Percentiles rank a stretch among this genome's conserved stretches.
Evolutionary conservation across 2,888 invertebrate genomes (phyloP).

Genomic region (Drosophila cognata): DNA sequence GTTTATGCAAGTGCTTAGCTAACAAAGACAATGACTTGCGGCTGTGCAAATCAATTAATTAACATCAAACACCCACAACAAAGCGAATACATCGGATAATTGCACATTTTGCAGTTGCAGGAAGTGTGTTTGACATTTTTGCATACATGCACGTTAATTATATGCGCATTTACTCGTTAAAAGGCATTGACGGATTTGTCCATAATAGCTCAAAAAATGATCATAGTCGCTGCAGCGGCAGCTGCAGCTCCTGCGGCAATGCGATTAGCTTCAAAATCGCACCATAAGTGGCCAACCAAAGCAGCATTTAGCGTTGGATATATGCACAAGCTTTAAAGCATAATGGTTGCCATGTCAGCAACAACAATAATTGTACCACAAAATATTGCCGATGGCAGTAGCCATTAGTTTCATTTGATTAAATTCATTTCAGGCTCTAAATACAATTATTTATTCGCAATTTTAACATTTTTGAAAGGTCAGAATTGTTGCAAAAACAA

Average conservation of each 20-base stretch:
- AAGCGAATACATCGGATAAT: constrained; percentile 30
- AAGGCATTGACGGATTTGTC: constrained; percentile 27
- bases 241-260: constrained; percentile 52
- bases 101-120: constrained; percentile 32
- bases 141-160: not conserved
- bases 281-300: constrained; percentile 46
- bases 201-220: constrained; percentile 35
- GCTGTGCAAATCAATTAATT: constrained; percentile 64
- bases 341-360: constrained; percentile 25
- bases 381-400: constrained; percentile 21
- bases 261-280: constrained; percentile 56
- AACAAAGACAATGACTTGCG: constrained; percentile 31
- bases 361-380: constrained; percentile 27
- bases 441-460: constrained; percentile 16
- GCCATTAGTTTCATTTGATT: constrained; percentile 41
- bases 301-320: constrained; percentile 27
- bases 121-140: constrained; percentile 27
- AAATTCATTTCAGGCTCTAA: constrained; percentile 41
- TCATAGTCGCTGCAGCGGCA: not conserved
- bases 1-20: constrained; percentile 47
- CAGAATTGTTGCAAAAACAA: constrained; percentile 16
- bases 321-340: constrained; percentile 13
- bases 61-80: constrained; percentile 64
- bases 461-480: constrained; percentile 31
- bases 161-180: constrained; percentile 7